phyloP scores from a whole-genome alignment of 1,140 invertebrate genomes.

The Caligus rogercresseyi region DNA sequence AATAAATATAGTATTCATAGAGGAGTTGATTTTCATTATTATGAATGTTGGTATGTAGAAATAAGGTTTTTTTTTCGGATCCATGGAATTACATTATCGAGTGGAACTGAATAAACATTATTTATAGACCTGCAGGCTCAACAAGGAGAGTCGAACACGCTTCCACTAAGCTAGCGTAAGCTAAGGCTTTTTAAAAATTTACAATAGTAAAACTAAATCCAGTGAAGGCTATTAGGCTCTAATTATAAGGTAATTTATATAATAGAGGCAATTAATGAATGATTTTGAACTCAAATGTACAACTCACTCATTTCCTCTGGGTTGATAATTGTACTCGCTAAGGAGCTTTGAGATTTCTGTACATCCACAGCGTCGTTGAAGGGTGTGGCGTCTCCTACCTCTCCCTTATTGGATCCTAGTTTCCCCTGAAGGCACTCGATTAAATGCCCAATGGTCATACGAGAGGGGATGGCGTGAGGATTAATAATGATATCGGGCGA shows the following conservation, averaged over 20 bases:
- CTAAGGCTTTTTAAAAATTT: not conserved
- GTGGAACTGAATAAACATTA: too few relatives aligned
- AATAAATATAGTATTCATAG: too few relatives aligned
- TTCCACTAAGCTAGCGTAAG: too few relatives aligned
- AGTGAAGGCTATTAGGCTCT: too few relatives aligned
- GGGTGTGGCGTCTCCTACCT: conserved; percentile 97
- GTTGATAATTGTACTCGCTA: conserved; percentile 89
- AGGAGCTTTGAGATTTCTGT: conserved; percentile 92
- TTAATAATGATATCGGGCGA: conserved; percentile 99
- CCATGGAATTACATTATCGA: too few relatives aligned
- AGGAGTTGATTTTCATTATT: too few relatives aligned
- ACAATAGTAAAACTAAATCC: too few relatives aligned
- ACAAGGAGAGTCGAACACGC: too few relatives aligned
- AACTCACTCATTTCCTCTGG: conserved; percentile 70
- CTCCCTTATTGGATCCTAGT: conserved; percentile 45
- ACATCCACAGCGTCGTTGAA: conserved; percentile 99
- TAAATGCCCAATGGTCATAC: conserved; percentile 99
- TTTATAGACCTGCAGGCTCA: too few relatives aligned
- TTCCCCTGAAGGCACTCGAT: conserved; percentile 99
- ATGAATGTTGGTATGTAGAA: too few relatives aligned
- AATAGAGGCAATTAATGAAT: not conserved
- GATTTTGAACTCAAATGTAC: not conserved
- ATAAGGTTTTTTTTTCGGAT: too few relatives aligned
- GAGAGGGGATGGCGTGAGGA: conserved; percentile 93
- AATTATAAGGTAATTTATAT: too few relatives aligned